Base-by-base conservation (phyloP, 2,888 invertebrate species). In the Leucozona laternaria region DNA sequence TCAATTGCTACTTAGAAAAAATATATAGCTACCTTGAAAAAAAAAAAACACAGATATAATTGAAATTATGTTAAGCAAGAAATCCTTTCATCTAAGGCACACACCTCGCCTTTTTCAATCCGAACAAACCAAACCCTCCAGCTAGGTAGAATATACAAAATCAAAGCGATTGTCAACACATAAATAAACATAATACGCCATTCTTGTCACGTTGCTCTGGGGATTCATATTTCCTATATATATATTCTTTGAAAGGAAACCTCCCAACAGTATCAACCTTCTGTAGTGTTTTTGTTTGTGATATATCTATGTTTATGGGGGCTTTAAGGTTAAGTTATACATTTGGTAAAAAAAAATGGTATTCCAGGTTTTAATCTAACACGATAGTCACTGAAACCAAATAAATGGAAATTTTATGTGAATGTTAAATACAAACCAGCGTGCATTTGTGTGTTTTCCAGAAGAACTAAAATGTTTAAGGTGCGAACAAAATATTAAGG, bases 91-190 rank as follows among this genome's bases (percentile, higher is more conserved):
- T 43, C 43, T 43, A 43, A 20, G 28, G 31, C 45, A 64, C 64
- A 64, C 64, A 50, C 31, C 58, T 28, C 11, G n/a, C 17, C n/a
- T 62, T 62, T 60, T 64, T 31, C 37, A 25, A 73, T 60, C 17
- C 3, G 6, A 34, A n/a, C n/a, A n/a, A n/a, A n/a, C n/a, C n/a
- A 53, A 40, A 22, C 31, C 43, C 45, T 62, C 15, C 45, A 66
- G 34, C 15, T 20, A 66, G 70, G 62, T 82, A 50, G 20, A 72
- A 20, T 57, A 57, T 48, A 31, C 15, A 50, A 78, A 72, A 78
- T 78, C 82, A 78, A 73, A 78, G 40, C 72, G 45, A 71, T 77
- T 82, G 77, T 82, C 77, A 72, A 77, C 72, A 82, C 72, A 82
- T 72, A 66, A 82, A 77, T 77, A 66, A 66, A 66, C 17, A 50